A percentile compares a stretch with the other conserved stretches of the same genome.
Evolutionary conservation across 2,797 vertebrate genomes (phyloP).

Genomic region (Channallabes apus): DNA sequence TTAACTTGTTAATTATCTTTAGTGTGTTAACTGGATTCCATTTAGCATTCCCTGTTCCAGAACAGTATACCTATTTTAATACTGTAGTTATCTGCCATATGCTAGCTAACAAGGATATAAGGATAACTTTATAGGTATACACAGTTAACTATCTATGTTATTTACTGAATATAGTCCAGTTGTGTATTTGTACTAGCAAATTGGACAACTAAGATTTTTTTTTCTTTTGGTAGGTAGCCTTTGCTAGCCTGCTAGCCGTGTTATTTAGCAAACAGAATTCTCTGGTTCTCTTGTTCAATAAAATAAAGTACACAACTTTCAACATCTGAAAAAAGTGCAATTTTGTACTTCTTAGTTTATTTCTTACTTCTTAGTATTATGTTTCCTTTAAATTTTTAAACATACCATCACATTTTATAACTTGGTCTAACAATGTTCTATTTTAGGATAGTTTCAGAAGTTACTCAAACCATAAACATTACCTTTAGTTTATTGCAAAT

Average conservation of each 20-base stretch:
- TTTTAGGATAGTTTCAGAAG: not conserved
- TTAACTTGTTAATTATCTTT: not conserved
- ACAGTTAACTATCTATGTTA: too few species aligned
- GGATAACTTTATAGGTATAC: too few species aligned
- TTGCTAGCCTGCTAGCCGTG: not conserved
- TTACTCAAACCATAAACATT: not conserved
- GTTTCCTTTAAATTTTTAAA: not conserved
- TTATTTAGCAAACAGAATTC: not conserved
- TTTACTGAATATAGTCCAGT: too few species aligned
- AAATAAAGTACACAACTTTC: not conserved
- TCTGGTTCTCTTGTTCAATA: not conserved
- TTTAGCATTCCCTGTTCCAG: not conserved
- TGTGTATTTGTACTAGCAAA: too few species aligned
- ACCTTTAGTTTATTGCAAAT: not conserved
- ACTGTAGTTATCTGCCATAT: not conserved
- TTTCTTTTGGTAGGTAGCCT: not conserved
- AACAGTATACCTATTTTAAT: not conserved
- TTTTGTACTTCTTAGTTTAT: too few species aligned
- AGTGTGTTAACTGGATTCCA: not conserved
- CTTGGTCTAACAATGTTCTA: not conserved
- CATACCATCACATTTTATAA: not conserved
- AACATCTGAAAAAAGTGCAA: not conserved
- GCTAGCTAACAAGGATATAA: too few species aligned
- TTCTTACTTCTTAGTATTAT: not conserved
- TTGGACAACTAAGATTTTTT: not conserved